These are phyloP conservation scores for Spodoptera picta DNA, from an alignment of 2,888 invertebrate genomes.

Conservation along the genomic window DNA sequence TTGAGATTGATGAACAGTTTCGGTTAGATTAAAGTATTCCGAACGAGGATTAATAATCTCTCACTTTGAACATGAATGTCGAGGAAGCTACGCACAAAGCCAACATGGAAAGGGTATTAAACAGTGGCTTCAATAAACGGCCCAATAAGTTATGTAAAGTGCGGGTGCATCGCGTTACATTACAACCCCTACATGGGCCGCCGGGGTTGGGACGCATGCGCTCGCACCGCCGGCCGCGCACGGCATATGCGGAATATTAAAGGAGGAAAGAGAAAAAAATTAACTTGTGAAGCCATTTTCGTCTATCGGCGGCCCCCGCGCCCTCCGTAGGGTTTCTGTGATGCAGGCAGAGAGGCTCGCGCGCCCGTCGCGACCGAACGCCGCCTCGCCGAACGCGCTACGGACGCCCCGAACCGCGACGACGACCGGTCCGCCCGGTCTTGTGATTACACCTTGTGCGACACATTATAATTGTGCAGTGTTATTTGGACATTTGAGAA, in stretches of 20 bases:
- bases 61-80: constrained; percentile 63
- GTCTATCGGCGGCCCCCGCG: constrained; percentile 85
- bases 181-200: constrained; percentile 80
- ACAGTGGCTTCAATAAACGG: constrained; percentile 86
- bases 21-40: constrained; percentile 72
- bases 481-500: constrained; percentile 69
- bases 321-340: constrained; percentile 79
- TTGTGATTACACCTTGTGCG: constrained; percentile 75
- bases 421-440: constrained; percentile 73
- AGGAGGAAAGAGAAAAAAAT: constrained; percentile 89
- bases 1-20: constrained; percentile 79
- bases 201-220: constrained; percentile 84
- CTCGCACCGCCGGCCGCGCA: constrained; percentile 83
- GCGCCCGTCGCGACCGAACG: constrained; percentile 77
- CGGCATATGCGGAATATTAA: constrained; percentile 89
- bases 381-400: constrained; percentile 39
- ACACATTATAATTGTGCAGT: constrained; percentile 79
- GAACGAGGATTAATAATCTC: constrained; percentile 81
- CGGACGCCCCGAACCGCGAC: constrained; percentile 48
- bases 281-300: constrained; percentile 89
- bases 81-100: constrained; percentile 83
- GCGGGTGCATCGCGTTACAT: constrained; percentile 87
- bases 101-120: constrained; percentile 86
- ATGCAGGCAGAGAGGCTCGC: constrained; percentile 81
- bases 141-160: constrained; percentile 88